Conservation (phyloP, 2,797 vertebrate genomes). For the Acanthurus leucopareius region DNA sequence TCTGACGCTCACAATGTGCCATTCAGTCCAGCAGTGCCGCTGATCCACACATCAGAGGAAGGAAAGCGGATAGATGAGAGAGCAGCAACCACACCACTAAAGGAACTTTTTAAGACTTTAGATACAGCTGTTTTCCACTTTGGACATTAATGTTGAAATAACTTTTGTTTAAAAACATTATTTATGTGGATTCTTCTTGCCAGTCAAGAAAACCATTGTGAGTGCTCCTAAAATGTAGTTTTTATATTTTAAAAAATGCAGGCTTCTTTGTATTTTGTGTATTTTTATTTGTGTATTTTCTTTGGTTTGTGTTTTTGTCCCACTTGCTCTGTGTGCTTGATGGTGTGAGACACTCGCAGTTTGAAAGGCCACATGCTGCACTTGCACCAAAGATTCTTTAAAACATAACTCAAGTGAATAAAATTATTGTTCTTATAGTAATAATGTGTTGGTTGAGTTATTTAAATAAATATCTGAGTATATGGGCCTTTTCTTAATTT, state of each 20-base stretch:
- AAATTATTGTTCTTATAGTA: too few relatives aligned
- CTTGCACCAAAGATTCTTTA: too few relatives aligned
- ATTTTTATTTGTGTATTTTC: too few relatives aligned
- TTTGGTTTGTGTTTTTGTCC: too few relatives aligned
- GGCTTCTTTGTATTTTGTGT: too few relatives aligned
- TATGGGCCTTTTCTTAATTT: too few relatives aligned
- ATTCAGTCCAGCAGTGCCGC: background rate
- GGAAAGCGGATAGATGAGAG: background rate
- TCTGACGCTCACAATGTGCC: slow-evolving; percentile 14
- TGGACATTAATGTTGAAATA: background rate
- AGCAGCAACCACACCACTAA: background rate
- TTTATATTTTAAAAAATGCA: background rate
- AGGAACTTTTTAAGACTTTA: slow-evolving; percentile 63
- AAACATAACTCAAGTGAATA: too few relatives aligned
- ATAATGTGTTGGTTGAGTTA: too few relatives aligned
- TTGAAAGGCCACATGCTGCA: too few relatives aligned
- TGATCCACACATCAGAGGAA: background rate
- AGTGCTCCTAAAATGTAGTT: background rate
- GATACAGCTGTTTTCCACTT: slow-evolving; percentile 29
- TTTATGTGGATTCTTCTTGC: background rate
- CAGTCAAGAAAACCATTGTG: background rate
- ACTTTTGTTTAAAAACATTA: background rate
- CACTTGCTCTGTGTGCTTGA: too few relatives aligned
- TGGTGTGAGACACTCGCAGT: too few relatives aligned
- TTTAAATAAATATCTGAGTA: too few relatives aligned